Percentiles rank a stretch among this genome's conserved stretches.
Evolutionary conservation across 2,113 vertebrate genomes (phyloP).

Genomic region (Varanus salvator): DNA sequence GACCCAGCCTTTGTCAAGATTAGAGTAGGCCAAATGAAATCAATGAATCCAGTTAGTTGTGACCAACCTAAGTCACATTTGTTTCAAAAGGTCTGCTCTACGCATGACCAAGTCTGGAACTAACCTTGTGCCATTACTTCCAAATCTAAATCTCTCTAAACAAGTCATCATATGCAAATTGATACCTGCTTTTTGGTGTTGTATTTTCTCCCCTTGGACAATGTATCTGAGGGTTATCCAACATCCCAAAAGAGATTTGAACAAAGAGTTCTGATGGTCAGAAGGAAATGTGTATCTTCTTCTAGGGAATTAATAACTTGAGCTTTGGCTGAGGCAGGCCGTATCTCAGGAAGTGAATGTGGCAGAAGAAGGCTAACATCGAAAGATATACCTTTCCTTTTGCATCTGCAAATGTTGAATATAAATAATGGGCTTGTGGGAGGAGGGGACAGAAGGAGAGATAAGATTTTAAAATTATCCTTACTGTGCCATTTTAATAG

Average conservation of each 20-base stretch:
- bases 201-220: too few species aligned
- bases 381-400: neutral
- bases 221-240: neutral
- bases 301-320: neutral
- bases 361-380: neutral
- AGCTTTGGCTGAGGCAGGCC: neutral
- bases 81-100: too few species aligned
- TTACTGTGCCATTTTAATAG: constrained; percentile 13
- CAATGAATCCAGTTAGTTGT: too few species aligned
- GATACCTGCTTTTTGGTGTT: neutral
- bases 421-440: constrained; percentile 1
- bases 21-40: too few species aligned
- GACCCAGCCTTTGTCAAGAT: too few species aligned
- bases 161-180: neutral
- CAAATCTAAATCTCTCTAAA: neutral
- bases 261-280: neutral
- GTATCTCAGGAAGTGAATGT: neutral
- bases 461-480: constrained; percentile 4
- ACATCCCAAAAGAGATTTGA: neutral
- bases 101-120: too few species aligned
- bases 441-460: neutral
- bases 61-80: too few species aligned
- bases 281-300: neutral
- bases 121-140: neutral
- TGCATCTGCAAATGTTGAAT: neutral